Percentiles rank a stretch among this genome's conserved stretches.
These are phyloP conservation scores for Perizoma affinitatum DNA, from an alignment of 2,888 invertebrate species.

Conservation along the genomic window DNA sequence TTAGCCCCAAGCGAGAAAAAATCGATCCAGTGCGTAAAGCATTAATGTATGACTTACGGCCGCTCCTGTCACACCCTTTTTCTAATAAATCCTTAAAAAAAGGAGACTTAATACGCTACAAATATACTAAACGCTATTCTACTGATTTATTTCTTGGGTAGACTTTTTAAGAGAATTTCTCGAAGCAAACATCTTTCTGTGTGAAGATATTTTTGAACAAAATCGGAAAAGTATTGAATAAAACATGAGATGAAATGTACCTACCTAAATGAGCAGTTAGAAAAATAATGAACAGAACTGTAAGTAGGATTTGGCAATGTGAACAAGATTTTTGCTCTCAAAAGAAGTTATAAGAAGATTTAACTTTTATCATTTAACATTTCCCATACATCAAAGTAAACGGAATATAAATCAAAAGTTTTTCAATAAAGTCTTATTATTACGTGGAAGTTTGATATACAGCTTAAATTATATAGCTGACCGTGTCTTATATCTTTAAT, in stretches of 20 bases:
- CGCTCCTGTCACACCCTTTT: constrained; percentile 31
- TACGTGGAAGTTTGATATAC: constrained; percentile 17
- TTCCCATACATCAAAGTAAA: constrained; percentile 40
- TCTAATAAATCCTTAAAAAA: constrained; percentile 39
- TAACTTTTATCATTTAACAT: constrained; percentile 42
- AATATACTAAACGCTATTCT: constrained; percentile 26
- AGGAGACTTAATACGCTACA: constrained; percentile 23
- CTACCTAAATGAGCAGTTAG: constrained; percentile 3
- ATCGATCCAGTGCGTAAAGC: constrained; percentile 27
- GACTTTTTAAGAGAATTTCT: constrained; percentile 6
- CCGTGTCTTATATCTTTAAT: no score
- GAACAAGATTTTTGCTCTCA: constrained; percentile 9
- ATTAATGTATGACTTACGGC: constrained; percentile 35
- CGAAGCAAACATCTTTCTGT: constrained; percentile 1
- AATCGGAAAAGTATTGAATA: neutral
- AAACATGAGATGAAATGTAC: neutral
- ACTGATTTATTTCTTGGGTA: constrained; percentile 25
- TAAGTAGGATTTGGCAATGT: constrained; percentile 8
- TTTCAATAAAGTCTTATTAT: constrained; percentile 40
- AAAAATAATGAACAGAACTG: constrained; percentile 17
- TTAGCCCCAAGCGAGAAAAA: constrained; percentile 13
- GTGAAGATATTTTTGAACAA: constrained; percentile 5
- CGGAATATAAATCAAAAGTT: constrained; percentile 40
- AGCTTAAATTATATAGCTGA: constrained; percentile 9
- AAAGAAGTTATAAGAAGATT: constrained; percentile 28